These are phyloP conservation scores for Drosophila arizonae DNA, from an alignment of 1,140 invertebrate genomes.

Conservation along the genomic window DNA sequence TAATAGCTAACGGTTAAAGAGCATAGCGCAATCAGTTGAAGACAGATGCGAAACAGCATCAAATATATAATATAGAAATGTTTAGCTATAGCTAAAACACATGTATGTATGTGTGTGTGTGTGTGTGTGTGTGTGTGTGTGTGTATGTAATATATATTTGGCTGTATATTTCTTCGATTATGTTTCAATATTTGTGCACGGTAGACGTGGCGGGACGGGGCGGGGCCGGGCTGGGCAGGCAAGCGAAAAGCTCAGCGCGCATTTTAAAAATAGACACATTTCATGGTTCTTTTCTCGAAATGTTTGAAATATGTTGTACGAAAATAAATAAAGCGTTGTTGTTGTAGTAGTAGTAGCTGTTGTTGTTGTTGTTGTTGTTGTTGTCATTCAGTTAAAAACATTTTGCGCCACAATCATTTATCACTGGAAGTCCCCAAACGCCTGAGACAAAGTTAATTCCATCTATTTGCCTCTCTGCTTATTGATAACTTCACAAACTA, in stretches of 20 bases:
- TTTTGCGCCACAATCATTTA: constrained; percentile 35
- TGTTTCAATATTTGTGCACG: constrained; percentile 73
- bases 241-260: constrained; percentile 66
- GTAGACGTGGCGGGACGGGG: constrained; percentile 26
- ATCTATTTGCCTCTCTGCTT: neutral
- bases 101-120: constrained; percentile 19
- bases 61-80: constrained; percentile 16
- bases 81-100: constrained; percentile 16
- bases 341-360: constrained; percentile 1
- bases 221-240: constrained; percentile 35
- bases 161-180: constrained; percentile 69
- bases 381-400: constrained; percentile 6
- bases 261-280: constrained; percentile 77
- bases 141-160: constrained; percentile 20
- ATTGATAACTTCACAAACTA: constrained; percentile 12
- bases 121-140: constrained; percentile 18
- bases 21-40: neutral
- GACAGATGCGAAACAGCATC: constrained; percentile 13
- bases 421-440: constrained; percentile 32
- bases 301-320: constrained; percentile 76
- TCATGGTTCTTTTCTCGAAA: constrained; percentile 75
- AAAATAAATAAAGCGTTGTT: constrained; percentile 63
- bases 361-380: constrained; percentile 9
- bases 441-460: constrained; percentile 18
- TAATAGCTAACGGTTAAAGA: constrained; percentile 3